Evolutionary conservation across 2,888 invertebrate species (phyloP).

Genomic region (Eristalis intricaria): DNA sequence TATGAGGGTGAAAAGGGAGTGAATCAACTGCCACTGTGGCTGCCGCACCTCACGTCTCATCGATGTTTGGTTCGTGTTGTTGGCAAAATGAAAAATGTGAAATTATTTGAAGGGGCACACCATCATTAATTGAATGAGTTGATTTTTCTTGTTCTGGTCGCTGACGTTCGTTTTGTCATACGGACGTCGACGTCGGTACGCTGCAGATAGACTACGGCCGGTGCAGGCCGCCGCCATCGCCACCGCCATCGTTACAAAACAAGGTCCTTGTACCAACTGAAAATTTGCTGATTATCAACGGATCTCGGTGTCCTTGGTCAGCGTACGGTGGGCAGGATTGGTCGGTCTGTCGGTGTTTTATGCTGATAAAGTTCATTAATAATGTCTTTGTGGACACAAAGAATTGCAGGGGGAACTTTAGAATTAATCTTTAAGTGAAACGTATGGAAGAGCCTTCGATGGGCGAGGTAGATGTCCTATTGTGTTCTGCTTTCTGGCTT

Average conservation of each 20-base stretch:
- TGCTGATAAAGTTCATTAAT: slow-evolving; percentile 59
- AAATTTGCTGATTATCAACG: slow-evolving; percentile 55
- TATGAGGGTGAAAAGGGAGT: slow-evolving; percentile 31
- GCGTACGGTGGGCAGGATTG: background rate
- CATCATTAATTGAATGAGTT: slow-evolving; percentile 72
- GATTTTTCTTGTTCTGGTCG: slow-evolving; percentile 47
- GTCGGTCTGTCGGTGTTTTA: slow-evolving; percentile 1
- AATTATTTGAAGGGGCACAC: slow-evolving; percentile 67
- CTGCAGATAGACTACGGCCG: slow-evolving; percentile 31
- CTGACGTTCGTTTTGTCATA: slow-evolving; percentile 24
- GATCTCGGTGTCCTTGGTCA: background rate
- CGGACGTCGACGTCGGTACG: slow-evolving; percentile 40
- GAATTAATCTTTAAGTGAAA: slow-evolving; percentile 50
- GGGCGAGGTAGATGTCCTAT: slow-evolving; percentile 15
- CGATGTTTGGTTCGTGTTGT: slow-evolving; percentile 49
- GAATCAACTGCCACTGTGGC: slow-evolving; percentile 1
- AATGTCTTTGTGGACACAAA: slow-evolving; percentile 50
- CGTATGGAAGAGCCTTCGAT: slow-evolving; percentile 36
- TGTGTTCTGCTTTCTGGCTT: slow-evolving; percentile 12
- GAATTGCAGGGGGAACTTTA: slow-evolving; percentile 25
- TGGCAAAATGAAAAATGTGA: slow-evolving; percentile 70
- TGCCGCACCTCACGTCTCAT: background rate
- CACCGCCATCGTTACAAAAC: slow-evolving; percentile 43
- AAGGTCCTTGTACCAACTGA: slow-evolving; percentile 40
- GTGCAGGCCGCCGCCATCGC: slow-evolving; percentile 18